A percentile compares a stretch with the other conserved stretches of the same genome.
Evolutionary conservation across 2,113 vertebrate genomes (phyloP).

Genomic region (Ictidomys tridecemlineatus): DNA sequence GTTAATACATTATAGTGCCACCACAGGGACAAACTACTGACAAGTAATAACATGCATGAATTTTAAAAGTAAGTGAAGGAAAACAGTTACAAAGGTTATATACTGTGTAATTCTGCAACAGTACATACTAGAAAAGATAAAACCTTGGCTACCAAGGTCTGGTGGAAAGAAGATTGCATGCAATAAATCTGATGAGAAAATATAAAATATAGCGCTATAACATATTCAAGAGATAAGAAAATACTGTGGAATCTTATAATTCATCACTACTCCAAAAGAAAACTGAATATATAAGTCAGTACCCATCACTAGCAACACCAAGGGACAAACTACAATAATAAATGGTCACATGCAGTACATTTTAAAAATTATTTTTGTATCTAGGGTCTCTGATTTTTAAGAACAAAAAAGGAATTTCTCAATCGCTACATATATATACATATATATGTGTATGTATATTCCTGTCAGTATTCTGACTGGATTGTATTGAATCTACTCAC

Average conservation of each 20-base stretch:
- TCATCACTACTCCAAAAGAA: background rate
- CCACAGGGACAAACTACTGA: background rate
- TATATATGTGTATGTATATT: no score
- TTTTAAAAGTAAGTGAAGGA: background rate
- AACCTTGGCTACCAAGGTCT: background rate
- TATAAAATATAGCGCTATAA: background rate
- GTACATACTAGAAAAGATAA: background rate
- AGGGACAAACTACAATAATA: background rate
- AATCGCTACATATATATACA: background rate
- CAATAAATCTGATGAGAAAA: background rate
- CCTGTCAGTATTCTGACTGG: background rate
- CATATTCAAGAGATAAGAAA: background rate
- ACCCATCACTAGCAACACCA: background rate
- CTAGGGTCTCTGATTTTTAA: background rate
- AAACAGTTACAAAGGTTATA: background rate
- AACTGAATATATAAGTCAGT: background rate
- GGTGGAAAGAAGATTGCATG: background rate
- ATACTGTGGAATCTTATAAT: background rate
- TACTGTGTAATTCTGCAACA: background rate
- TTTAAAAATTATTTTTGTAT: constrained; percentile 23
- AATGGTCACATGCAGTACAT: background rate
- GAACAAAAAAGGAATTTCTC: background rate
- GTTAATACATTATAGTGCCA: background rate
- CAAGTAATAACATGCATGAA: background rate
- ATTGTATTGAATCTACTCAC: background rate